Evolutionary conservation across 1,140 invertebrate species (phyloP), one percentile per base, ranked within the genome.

Genomic region (Spodoptera frugiperda): DNA sequence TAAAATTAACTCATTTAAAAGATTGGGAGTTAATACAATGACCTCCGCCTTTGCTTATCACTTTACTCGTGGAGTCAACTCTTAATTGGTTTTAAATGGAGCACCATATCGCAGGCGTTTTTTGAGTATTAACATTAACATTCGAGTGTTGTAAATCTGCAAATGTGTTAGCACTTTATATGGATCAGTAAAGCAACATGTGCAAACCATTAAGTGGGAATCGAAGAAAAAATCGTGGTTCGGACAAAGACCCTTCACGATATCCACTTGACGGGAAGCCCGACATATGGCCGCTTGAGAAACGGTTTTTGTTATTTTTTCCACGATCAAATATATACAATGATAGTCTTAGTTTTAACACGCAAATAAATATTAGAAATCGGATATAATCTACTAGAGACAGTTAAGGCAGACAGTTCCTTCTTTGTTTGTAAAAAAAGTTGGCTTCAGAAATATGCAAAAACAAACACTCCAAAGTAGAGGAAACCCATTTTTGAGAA

Each of bases 181-280:
- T 19, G 55, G 30, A 59, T 33, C 39, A 21, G 61, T 63, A 51
- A 39, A 61, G 53, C 53, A 82, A 83, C 81, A 84, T 79, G 80
- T 86, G 84, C 72, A 57, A 76, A 68, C 48, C 65, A 53, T 68
- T 67, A 46, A 55, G 67, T 80, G 33, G 15, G 74, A 65, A 61
- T 46, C 68, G 55, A 74, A 73, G 78, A 83, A 83, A 84, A 83
- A 87, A 82, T 51, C 25, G 51, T 17, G 49, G 15, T 12, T 51
- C 65, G 70, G 53, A 73, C 70, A 73, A 59, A 73, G 54, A 71
- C 53, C 54, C 70, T 46, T 77, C 39, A 67, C 65, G 48, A 39
- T 82, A 87, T 85, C 79, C 84, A 88, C 87, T 87, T 88, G 86
- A 82, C 82, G 80, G 72, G 78, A 84, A 84, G 17, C 59, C 75